Base-by-base conservation (phyloP, 2,113 vertebrate species). In the Acinonyx jubatus region DNA sequence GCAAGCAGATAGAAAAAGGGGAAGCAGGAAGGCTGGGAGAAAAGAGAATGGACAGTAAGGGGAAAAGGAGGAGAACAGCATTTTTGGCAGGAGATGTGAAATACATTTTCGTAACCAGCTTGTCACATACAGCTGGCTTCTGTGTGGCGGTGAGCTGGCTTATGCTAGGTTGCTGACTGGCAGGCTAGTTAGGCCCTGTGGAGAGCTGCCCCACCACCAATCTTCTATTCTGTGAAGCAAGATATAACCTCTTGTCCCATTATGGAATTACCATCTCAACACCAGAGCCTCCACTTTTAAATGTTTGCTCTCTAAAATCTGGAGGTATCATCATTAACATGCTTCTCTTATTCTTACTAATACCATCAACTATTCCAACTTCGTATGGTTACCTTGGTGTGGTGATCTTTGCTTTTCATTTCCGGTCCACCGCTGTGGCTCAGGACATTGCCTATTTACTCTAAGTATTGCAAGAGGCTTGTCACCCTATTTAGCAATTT, bases 41-140 rank as follows among this genome's bases (percentile, higher is more conserved):
- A 92, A 83, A 38, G 36, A 73, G 41, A 89, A 8, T 19, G 57
- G 81, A 57, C 21, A 84, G 4, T 50, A 45, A 63, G 23, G 74
- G 36, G 1, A 68, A 87, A 93, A 57, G 38, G 41, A 48, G 82
- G 29, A 66, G 92, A 55, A 16, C 19, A 80, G 2, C 38, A 9
- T 79, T 80, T 87, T 88, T 92, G 66, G 48, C 50, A 86, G 63
- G 45, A 96, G 78, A 36, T n/a, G 45, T 82, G 38, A 92, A 61
- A 31, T 66, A 45, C 79, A 41, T 76, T 94, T 93, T 74, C 91
- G 71, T 74, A 92, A 50, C 55, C 41, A 29, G 48, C 73, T 63
- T 80, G 79, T 91, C 73, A 18, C 80, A 16, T 74, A 25, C 45
- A 66, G 0, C 38, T 91, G 82, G 52, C 45, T 65, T 91, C 55